Evolutionary conservation across 2,113 vertebrate genomes (phyloP), one percentile per base, ranked within the genome.

Genomic region (Eupsittula cactorum): DNA sequence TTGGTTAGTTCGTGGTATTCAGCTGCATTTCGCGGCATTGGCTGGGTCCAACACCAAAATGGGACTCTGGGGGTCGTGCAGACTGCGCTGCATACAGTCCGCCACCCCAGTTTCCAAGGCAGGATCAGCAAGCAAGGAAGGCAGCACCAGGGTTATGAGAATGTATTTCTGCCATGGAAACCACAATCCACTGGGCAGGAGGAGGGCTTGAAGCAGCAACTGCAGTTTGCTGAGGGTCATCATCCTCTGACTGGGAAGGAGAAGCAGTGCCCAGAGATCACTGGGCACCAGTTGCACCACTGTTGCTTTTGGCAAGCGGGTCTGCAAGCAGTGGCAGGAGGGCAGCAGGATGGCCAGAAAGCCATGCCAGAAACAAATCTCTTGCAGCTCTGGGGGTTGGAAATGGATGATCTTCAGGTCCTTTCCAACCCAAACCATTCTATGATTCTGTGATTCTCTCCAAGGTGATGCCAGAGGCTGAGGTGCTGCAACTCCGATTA

Each of bases 1-100:
- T 28, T 12, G 53, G 24, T 50, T 25, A 31, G 28, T 46, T 83
- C 5, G 1, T 31, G 35, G 59, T 24, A 12, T 65, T 86, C 33
- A 28, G 55, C 41, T 86, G 44, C 60, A 41, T 53, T 83, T 77
- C n/a, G 17, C 80, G 88, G 53, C 63, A 67, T 13, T 11, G 39
- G 4, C 5, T 2, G 0, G 18, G 75, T 42, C 46, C 59, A 68
- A 9, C 37, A 33, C 11, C 13, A 1, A 35, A 59, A 8, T 12
- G 47, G 31, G 15, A 7, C 13, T 20, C 77, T 70, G 53, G 31
- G 55, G 31, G 21, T 55, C 25, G 1, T 3, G 39, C 37, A 81
- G 86, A 5, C 69, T 29, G 0, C 55, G 50, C 8, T 73, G 52
- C 6, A 4, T 15, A 2, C 0, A 62, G 47, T 29, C 39, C 64